phyloP scores from a whole-genome alignment of 2,113 vertebrate genomes.

The Oenanthe melanoleuca region DNA sequence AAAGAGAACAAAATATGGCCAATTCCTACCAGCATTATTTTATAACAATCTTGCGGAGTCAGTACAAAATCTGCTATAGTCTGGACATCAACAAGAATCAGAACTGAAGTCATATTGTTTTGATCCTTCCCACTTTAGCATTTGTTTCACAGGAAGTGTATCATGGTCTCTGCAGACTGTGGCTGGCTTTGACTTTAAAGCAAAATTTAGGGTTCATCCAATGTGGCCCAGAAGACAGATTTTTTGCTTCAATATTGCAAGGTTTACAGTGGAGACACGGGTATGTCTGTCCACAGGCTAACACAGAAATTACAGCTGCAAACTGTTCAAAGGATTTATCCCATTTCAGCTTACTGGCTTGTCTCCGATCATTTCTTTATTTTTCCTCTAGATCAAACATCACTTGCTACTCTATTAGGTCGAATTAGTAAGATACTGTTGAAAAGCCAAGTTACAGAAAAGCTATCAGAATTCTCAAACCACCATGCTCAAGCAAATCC shows the following conservation, averaged over 20 bases:
- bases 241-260: neutral
- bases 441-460: neutral
- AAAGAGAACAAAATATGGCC: neutral
- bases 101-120: neutral
- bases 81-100: neutral
- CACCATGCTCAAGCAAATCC: neutral
- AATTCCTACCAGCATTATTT: neutral
- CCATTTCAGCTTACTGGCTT: neutral
- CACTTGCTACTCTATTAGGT: neutral
- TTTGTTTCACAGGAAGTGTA: neutral
- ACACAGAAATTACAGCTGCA: neutral
- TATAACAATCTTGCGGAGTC: neutral
- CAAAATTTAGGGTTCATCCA: neutral
- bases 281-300: neutral
- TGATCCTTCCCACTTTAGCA: neutral
- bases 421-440: neutral
- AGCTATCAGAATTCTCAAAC: neutral
- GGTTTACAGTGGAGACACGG: neutral
- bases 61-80: neutral
- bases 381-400: neutral
- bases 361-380: neutral
- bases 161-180: fast-evolving
- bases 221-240: neutral
- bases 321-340: neutral
- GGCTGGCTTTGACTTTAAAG: neutral